Evolutionary conservation across 2,888 invertebrate species (phyloP), one percentile per base, ranked within the genome.

Genomic region (Ditula angustiorana): DNA sequence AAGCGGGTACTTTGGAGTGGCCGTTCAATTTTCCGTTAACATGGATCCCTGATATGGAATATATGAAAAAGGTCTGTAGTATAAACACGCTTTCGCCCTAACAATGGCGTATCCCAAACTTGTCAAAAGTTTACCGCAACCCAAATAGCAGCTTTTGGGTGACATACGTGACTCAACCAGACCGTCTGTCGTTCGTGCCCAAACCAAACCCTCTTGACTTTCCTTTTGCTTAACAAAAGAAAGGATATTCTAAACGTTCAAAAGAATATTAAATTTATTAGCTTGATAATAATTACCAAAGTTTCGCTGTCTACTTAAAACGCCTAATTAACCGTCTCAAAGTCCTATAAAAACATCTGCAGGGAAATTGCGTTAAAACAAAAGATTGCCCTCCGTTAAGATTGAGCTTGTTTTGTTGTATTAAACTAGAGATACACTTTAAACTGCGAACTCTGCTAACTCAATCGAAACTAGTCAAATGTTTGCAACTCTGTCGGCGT

Each of bases 81-180:
- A 56, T 56, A 56, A 59, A 64, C 58, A 64, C 52, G 37, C 46
- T 30, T 46, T 47, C 52, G 58, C 35, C 35, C 59, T 35, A 46
- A 63, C 68, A 58, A 66, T 58, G 61, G 69, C 59, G 28, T 50
- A 19, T 44, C 65, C 67, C 62, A 65, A 71, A 71, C 66, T 66
- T 69, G 65, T 69, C 65, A 41, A 69, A 68, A 71, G 68, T 71
- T 71, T 62, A n/a, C 58, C 65, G 58, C 62, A 58, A 41, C 67
- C 62, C 60, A 19, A 41, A 66, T 49, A 58, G 49, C 66, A 59
- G 56, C 44, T 49, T 50, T 46, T 44, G 56, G n/a, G 44, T 26
- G 62, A 57, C 60, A 49, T 58, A 61, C 53, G 55, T 65, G 53
- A 61, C 60, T 23, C 26, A 2, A 53, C 23, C 24, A 59, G 47